phyloP scores from a whole-genome alignment of 2,113 vertebrate genomes.

The Odobenus rosmarus region DNA sequence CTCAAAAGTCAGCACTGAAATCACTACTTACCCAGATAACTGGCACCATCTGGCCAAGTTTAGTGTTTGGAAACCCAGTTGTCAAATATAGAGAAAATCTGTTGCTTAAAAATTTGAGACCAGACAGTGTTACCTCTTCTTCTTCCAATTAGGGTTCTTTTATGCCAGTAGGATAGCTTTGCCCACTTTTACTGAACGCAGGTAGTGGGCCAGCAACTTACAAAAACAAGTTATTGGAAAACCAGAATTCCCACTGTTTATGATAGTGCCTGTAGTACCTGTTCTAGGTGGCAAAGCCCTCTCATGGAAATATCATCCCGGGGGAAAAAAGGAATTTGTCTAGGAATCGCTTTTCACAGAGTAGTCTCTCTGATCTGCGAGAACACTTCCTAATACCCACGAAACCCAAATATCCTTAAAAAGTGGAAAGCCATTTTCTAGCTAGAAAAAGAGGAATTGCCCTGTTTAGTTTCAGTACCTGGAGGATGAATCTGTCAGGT shows the following conservation, averaged over 20 bases:
- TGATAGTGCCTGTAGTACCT: too few relatives aligned
- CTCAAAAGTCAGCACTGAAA: not conserved
- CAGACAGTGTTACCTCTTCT: not conserved
- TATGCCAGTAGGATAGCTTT: not conserved
- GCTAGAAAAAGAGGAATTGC: not conserved
- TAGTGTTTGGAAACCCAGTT: constrained; percentile 46
- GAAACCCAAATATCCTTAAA: not conserved
- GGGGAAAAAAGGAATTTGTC: not conserved
- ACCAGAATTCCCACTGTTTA: not conserved
- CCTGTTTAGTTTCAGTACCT: not conserved
- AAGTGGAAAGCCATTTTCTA: not conserved
- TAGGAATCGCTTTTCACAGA: not conserved
- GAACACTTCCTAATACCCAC: not conserved
- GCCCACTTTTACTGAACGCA: not conserved
- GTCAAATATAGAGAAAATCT: not conserved
- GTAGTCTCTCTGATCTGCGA: not conserved
- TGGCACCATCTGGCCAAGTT: constrained; percentile 50
- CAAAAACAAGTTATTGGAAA: not conserved
- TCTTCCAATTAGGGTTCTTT: not conserved
- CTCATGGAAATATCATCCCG: fast-evolving
- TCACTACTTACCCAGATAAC: constrained; percentile 80
- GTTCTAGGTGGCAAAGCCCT: not conserved
- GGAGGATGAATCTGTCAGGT: not conserved
- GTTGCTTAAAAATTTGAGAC: not conserved
- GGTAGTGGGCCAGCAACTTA: not conserved